Conservation (phyloP, 2,797 vertebrate genomes). For the Melanogrammus aeglefinus region DNA sequence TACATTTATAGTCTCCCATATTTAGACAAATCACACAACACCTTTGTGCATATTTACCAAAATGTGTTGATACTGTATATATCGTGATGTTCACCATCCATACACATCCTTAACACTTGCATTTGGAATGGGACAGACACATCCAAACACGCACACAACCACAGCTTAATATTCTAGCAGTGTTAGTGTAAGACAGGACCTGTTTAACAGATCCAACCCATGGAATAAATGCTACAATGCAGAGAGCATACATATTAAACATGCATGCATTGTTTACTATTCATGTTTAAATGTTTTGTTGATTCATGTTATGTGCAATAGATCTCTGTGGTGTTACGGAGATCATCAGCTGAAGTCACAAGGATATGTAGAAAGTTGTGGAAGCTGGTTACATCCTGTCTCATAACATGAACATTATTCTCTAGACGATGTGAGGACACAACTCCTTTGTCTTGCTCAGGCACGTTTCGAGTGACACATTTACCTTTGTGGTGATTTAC, state of each 20-base stretch:
- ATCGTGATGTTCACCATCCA: too few species aligned
- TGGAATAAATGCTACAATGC: background rate
- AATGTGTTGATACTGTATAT: too few species aligned
- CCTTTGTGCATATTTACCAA: too few species aligned
- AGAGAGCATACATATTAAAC: background rate
- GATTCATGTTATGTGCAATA: background rate
- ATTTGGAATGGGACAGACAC: too few species aligned
- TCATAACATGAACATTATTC: too few species aligned
- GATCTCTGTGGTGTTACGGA: background rate
- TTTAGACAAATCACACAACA: too few species aligned
- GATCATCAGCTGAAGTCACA: background rate
- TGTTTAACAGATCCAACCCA: background rate
- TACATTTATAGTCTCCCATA: too few species aligned
- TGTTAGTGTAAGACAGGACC: background rate
- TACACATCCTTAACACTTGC: too few species aligned
- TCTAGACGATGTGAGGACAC: background rate
- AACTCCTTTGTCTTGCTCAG: background rate
- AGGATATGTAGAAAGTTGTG: background rate
- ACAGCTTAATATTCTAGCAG: background rate
- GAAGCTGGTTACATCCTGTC: background rate
- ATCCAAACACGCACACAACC: too few species aligned
- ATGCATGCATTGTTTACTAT: background rate
- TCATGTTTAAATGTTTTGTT: background rate
- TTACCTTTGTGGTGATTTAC: background rate
- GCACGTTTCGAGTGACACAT: background rate